phyloP scores from a whole-genome alignment of 2,797 vertebrate genomes.

The Tapera naevia region DNA sequence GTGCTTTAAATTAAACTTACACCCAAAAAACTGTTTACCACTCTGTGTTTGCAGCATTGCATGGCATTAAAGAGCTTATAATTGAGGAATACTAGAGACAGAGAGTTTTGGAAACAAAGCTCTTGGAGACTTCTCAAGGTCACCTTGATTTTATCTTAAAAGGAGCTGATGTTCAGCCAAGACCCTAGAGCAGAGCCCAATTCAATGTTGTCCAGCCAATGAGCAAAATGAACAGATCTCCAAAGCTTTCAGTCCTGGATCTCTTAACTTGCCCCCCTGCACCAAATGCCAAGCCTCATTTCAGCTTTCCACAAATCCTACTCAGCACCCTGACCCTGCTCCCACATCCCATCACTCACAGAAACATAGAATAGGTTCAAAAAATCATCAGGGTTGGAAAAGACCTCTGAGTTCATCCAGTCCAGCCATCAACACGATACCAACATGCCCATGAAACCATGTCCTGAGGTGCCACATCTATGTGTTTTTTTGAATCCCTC shows the following conservation, averaged over 20 bases:
- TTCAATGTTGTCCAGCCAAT: background rate
- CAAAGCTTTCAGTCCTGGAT: background rate
- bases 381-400: no score
- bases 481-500: no score
- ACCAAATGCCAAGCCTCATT: background rate
- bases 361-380: no score
- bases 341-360: accelerated
- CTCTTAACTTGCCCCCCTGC: background rate
- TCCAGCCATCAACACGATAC: no score
- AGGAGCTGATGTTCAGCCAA: background rate
- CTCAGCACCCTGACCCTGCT: background rate
- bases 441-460: no score
- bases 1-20: background rate
- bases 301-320: background rate
- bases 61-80: background rate
- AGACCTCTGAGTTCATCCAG: no score
- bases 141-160: background rate
- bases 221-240: background rate
- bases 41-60: background rate
- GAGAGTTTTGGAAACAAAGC: background rate
- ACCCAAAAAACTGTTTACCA: background rate
- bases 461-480: no score
- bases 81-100: background rate
- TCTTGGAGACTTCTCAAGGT: background rate
- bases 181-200: background rate